Evolutionary conservation across 2,888 invertebrate genomes (phyloP).

Genomic region (Hermaeophaga mercurialis): DNA sequence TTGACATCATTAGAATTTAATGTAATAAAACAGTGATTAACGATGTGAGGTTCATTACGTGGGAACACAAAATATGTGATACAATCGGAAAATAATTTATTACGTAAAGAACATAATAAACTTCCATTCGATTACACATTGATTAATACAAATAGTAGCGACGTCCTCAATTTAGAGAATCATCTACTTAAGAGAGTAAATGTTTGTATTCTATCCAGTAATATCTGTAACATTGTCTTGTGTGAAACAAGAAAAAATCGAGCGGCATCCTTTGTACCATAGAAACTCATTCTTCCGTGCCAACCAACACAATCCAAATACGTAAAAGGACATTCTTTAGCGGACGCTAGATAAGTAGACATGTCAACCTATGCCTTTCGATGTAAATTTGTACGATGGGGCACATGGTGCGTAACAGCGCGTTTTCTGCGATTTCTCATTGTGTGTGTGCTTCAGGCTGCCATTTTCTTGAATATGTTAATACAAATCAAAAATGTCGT

Average conservation of each 20-base stretch:
- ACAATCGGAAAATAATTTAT: conserved; percentile 34
- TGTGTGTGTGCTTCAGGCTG: conserved; percentile 21
- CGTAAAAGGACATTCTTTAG: conserved; percentile 57
- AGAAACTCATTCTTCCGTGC: conserved; percentile 55
- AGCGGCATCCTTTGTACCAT: conserved; percentile 55
- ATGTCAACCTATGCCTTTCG: conserved; percentile 58
- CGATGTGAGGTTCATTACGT: conserved; percentile 15
- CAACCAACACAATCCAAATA: conserved; percentile 56
- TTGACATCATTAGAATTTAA: too few species aligned
- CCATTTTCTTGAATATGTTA: conserved; percentile 24
- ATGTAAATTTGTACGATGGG: conserved; percentile 57
- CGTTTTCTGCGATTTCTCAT: conserved; percentile 31
- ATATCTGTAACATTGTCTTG: conserved; percentile 57
- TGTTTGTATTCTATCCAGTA: conserved; percentile 50
- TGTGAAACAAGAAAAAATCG: conserved; percentile 54
- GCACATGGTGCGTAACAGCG: conserved; percentile 52
- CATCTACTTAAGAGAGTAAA: conserved; percentile 46
- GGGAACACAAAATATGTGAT: conserved; percentile 27
- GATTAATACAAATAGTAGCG: conserved; percentile 41
- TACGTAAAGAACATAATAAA: conserved; percentile 29
- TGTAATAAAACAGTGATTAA: too few species aligned
- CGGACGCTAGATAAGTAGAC: conserved; percentile 55
- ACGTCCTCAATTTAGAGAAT: conserved; percentile 42
- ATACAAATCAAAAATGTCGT: conserved; percentile 10
- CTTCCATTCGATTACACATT: conserved; percentile 29